Evolutionary conservation across 2,797 vertebrate genomes (phyloP), one percentile per base, ranked within the genome.

Genomic region (Macropus fuliginosus): DNA sequence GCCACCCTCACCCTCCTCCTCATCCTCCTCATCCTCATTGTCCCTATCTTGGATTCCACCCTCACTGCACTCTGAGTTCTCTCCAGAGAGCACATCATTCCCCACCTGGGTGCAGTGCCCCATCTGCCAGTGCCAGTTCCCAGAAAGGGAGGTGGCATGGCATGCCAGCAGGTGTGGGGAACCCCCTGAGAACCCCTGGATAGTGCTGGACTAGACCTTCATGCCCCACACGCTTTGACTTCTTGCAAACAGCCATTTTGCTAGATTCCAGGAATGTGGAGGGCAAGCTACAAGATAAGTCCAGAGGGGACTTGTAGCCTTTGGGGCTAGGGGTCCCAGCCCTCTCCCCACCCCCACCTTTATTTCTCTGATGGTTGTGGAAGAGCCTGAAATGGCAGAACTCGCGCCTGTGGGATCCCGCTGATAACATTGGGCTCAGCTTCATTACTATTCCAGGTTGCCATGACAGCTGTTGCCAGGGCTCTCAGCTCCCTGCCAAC

Each of bases 91-190:
- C 52, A 94, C 97, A 0, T 55, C 52, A 0, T 31, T 54, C 0
- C 16, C 87, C 5, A 89, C 96, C 89, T 96, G 98, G 97, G 96
- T 99, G 55, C 94, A 97, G 46, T 99, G 99, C 89, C 99, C 99
- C 55, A 96, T 99, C 92, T 99, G 98, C 56, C 95, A 98, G 91
- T 90, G 98, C 59, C 96, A 57, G 0, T 99, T 99, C 91, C 62
- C 92, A 0, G 0, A 94, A 14, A 94, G 93, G 13, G 98, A 98
- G 87, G 97, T 99, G 34, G 98, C 99, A 91, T 95, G 93, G 40
- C 99, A 99, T 1, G 98, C 98, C 97, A 99, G 99, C 96, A 28
- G 74, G 31, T 99, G 99, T 1, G 98, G 98, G 3, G 99, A 99
- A 56, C 74, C 62, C 59, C 91, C 34, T 18, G 55, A 5, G 9